phyloP scores from a whole-genome alignment of 2,797 vertebrate genomes.

The Onychomys torridus region DNA sequence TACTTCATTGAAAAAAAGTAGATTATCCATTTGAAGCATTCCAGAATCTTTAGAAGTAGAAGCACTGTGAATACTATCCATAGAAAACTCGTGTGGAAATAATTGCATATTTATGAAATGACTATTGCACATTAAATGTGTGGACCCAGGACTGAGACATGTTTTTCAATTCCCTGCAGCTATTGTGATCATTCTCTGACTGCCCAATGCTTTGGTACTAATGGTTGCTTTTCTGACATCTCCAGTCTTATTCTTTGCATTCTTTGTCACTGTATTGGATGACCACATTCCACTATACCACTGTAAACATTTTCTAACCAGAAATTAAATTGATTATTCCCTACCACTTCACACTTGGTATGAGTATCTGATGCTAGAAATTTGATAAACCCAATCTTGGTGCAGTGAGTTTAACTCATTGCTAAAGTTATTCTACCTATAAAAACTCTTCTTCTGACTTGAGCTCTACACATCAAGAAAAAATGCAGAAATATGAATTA shows the following conservation, averaged over 20 bases:
- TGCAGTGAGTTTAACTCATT: background rate
- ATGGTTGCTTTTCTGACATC: background rate
- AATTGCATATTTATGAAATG: background rate
- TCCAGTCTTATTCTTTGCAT: background rate
- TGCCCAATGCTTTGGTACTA: background rate
- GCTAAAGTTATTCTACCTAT: background rate
- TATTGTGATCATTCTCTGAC: too few relatives aligned
- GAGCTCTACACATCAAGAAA: background rate
- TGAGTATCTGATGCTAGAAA: background rate
- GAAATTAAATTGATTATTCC: slow-evolving; percentile 17
- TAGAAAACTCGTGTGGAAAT: background rate
- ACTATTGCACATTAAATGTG: background rate
- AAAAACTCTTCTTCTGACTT: background rate
- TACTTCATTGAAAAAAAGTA: background rate
- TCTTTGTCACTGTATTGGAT: background rate
- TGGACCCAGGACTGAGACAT: background rate
- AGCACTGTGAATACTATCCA: background rate
- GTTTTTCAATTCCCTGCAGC: background rate
- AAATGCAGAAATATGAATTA: background rate
- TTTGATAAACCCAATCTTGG: background rate
- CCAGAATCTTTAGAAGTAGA: background rate
- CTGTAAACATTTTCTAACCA: background rate
- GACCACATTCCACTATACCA: background rate
- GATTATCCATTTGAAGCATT: background rate
- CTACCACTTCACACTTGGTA: background rate